A percentile compares a stretch with the other conserved stretches of the same genome.
phyloP scores from a whole-genome alignment of 2,113 vertebrate genomes.

The Eptesicus fuscus region DNA sequence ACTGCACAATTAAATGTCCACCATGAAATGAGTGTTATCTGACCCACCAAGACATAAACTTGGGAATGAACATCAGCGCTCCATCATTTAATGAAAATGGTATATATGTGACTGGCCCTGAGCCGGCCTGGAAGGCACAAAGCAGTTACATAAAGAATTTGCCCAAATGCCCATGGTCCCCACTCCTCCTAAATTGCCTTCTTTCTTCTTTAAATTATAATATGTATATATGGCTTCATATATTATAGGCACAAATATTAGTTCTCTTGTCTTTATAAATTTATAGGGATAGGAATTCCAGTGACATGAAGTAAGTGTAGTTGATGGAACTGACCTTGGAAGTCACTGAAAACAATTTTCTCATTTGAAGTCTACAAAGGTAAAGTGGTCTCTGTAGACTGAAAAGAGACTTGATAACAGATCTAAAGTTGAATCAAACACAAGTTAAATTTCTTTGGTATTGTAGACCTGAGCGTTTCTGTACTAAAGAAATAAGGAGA shows the following conservation, averaged over 20 bases:
- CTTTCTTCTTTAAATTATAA: neutral
- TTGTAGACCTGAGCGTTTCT: neutral
- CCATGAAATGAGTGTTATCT: neutral
- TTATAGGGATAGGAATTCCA: neutral
- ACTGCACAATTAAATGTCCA: neutral
- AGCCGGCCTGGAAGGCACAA: neutral
- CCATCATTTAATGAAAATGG: neutral
- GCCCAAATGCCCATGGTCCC: neutral
- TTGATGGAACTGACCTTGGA: neutral
- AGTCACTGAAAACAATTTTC: neutral
- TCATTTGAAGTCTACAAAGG: neutral
- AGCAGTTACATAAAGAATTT: neutral
- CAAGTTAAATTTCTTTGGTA: neutral
- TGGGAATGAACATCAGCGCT: accelerated
- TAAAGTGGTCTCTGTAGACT: neutral
- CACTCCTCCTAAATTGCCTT: neutral
- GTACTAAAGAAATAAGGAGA: neutral
- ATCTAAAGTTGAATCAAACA: neutral
- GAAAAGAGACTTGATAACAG: neutral
- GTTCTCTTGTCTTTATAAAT: neutral
- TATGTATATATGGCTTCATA: neutral
- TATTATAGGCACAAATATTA: neutral
- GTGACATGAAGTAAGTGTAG: neutral
- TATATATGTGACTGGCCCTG: neutral
- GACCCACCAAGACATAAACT: neutral